Percentiles rank a stretch among this genome's conserved stretches.
Conservation (phyloP, 2,888 invertebrate species). For the Lasioglossum vierecki region DNA sequence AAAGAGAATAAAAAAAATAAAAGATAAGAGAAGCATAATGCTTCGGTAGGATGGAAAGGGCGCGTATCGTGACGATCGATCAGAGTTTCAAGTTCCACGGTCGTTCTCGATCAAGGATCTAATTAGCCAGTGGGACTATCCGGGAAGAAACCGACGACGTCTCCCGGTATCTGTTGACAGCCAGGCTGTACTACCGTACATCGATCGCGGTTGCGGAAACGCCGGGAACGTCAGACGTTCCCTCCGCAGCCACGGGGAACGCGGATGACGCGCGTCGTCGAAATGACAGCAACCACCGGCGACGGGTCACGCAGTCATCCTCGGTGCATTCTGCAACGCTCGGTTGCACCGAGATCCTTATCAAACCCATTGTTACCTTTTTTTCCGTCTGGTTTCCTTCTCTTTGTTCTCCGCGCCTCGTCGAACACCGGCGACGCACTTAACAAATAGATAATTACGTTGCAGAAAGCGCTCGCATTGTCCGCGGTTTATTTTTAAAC, state of each 20-base stretch:
- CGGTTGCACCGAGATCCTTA: conserved; percentile 60
- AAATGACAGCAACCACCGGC: conserved; percentile 57
- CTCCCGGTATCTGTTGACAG: neutral
- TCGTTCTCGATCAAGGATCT: neutral
- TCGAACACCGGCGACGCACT: conserved; percentile 56
- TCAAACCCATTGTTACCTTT: conserved; percentile 51
- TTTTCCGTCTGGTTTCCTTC: conserved; percentile 55
- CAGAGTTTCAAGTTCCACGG: neutral
- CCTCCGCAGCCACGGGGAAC: conserved; percentile 30
- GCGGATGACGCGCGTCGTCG: conserved; percentile 41
- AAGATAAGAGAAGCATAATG: neutral
- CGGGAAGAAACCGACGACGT: neutral
- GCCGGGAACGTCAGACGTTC: conserved; percentile 31
- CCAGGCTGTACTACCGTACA: neutral
- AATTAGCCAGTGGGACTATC: neutral
- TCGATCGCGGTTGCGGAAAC: conserved; percentile 17
- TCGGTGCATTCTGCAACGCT: conserved; percentile 58
- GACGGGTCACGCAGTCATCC: conserved; percentile 61
- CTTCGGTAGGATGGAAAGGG: neutral
- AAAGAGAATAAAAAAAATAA: too few relatives aligned
- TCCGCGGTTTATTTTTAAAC: conserved; percentile 52
- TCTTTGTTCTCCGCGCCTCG: conserved; percentile 57
- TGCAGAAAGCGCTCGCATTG: conserved; percentile 54
- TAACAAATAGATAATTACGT: conserved; percentile 63
- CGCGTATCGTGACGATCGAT: neutral